Percentiles rank a stretch among this genome's conserved stretches.
phyloP scores from a whole-genome alignment of 35 echinoderm and acorn worm genomes.

The Apostichopus japonicus region DNA sequence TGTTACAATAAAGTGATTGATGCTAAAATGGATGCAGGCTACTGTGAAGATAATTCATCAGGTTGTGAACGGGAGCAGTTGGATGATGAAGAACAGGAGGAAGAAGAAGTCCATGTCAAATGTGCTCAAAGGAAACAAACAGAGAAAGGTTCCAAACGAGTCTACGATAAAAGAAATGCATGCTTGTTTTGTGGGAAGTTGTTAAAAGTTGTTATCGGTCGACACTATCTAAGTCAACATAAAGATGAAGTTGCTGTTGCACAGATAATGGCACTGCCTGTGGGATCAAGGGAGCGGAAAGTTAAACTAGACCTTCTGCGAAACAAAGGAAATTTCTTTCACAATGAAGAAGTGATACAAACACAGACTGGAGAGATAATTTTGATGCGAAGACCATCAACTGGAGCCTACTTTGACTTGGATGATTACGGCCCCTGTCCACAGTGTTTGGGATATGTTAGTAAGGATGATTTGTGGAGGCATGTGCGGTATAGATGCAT shows the following conservation, averaged over 20 bases:
- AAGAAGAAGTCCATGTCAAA: neutral
- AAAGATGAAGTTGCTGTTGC: neutral
- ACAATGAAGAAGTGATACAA: neutral
- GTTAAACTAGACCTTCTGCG: neutral
- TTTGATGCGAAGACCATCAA: neutral
- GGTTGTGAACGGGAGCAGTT: neutral
- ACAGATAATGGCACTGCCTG: neutral
- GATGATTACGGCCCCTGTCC: neutral
- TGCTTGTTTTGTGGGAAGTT: neutral
- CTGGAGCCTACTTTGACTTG: neutral
- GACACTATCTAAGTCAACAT: neutral
- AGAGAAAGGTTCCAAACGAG: neutral
- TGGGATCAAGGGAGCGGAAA: neutral
- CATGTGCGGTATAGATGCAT: neutral
- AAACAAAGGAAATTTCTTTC: neutral
- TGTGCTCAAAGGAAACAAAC: neutral
- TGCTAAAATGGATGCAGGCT: neutral
- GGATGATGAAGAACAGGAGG: neutral
- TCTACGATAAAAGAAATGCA: slow-evolving; percentile 16
- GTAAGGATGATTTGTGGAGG: slow-evolving; percentile 4
- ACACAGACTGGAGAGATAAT: neutral
- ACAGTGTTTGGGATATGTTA: slow-evolving; percentile 1
- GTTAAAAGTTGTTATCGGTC: neutral
- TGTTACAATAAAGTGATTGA: neutral
- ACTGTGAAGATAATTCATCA: neutral